Conservation (phyloP, 2,113 vertebrate genomes). For the Platichthys stellatus region DNA sequence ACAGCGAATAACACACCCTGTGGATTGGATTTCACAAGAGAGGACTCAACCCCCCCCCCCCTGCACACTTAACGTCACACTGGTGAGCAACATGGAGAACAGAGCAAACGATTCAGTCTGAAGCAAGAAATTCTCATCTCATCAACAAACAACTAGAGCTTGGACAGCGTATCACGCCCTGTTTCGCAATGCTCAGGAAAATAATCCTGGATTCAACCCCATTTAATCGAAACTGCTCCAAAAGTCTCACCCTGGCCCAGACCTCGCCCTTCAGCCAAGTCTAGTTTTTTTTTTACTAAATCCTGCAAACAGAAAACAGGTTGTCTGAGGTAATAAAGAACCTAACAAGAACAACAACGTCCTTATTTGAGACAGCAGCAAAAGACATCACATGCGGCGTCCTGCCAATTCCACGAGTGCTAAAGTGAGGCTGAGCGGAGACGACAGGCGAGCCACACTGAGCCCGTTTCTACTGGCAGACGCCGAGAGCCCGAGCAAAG, state of each 20-base stretch:
- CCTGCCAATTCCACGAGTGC: background rate
- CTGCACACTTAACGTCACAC: background rate
- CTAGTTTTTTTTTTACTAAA: too few relatives aligned
- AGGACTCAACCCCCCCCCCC: background rate
- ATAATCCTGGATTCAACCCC: too few relatives aligned
- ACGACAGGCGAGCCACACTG: too few relatives aligned
- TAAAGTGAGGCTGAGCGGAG: background rate
- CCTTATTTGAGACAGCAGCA: constrained; percentile 13
- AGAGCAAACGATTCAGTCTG: constrained; percentile 26
- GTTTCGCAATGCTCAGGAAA: too few relatives aligned
- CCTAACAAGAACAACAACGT: background rate
- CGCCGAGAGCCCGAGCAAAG: too few relatives aligned
- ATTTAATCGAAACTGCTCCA: too few relatives aligned
- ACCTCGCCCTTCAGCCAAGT: too few relatives aligned
- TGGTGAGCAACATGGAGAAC: constrained; percentile 13
- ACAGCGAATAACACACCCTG: background rate
- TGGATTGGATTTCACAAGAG: constrained; percentile 18
- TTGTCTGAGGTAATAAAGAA: background rate
- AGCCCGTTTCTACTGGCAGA: too few relatives aligned
- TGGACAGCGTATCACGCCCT: too few relatives aligned
- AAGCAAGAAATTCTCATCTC: constrained; percentile 14
- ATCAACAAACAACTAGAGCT: constrained; percentile 2
- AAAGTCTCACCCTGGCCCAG: too few relatives aligned
- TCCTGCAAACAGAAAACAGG: too few relatives aligned
- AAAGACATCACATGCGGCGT: background rate